Percentiles rank a stretch among this genome's conserved stretches.
phyloP scores from a whole-genome alignment of 1,140 invertebrate species.

The Hyphantria cunea region DNA sequence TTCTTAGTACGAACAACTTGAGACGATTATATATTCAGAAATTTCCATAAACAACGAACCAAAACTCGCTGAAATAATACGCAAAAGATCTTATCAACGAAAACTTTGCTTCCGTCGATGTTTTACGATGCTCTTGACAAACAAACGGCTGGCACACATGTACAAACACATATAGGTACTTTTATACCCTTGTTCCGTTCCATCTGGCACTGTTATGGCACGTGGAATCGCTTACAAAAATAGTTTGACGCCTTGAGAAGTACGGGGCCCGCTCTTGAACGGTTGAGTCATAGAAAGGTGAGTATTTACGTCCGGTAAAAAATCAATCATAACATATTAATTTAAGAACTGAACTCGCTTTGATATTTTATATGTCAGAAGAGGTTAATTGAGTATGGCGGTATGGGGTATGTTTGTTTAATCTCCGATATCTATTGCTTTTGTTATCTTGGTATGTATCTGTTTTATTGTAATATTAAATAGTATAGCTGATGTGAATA shows the following conservation, averaged over 20 bases:
- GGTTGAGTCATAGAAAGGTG: conserved; percentile 16
- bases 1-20: too few relatives aligned
- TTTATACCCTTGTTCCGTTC: not conserved
- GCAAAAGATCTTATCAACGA: too few relatives aligned
- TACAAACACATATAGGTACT: not conserved
- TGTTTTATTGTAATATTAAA: too few relatives aligned
- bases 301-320: conserved; percentile 2
- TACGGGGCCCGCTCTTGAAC: conserved; percentile 22
- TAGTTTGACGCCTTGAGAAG: conserved; percentile 21
- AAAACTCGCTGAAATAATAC: too few relatives aligned
- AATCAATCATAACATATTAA: conserved; percentile 6
- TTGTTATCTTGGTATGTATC: too few relatives aligned
- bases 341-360: not conserved
- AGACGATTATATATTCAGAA: too few relatives aligned
- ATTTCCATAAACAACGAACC: too few relatives aligned
- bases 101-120: too few relatives aligned
- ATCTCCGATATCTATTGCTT: too few relatives aligned
- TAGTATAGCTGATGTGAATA: too few relatives aligned
- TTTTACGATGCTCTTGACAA: not conserved
- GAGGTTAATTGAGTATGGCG: too few relatives aligned
- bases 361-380: not conserved
- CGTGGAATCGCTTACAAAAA: conserved; percentile 25
- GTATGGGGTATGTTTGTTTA: too few relatives aligned
- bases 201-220: conserved; percentile 26
- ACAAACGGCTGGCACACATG: not conserved